Evolutionary conservation across 2,797 vertebrate genomes (phyloP), one percentile per base, ranked within the genome.

Genomic region (Balearica regulorum): DNA sequence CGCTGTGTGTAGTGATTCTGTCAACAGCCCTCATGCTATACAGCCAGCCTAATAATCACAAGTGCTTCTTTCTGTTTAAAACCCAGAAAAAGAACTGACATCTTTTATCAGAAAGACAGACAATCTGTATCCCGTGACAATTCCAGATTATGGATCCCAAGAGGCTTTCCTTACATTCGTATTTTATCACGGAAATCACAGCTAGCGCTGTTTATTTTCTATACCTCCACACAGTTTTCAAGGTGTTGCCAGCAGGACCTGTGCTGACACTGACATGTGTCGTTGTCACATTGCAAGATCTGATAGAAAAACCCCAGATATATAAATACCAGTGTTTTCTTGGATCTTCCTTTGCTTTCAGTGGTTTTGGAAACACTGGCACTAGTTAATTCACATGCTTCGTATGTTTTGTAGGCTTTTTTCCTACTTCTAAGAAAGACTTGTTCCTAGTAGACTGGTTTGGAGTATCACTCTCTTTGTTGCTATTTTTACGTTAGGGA

Each of bases 71-170:
- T 97, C 96, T 96, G 86, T 82, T 96, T 97, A 97, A 98, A 96
- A 98, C 96, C 98, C 98, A 97, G 96, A 98, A 98, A 98, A 97
- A 97, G 96, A 97, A 66, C 97, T 98, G 98, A 98, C 98, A 98
- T 98, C 98, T 98, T 99, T 97, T 98, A 98, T 99, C 98, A 98
- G 97, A 98, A 98, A 98, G 97, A 98, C 97, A 98, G 98, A 98
- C 98, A 98, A 98, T 98, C 96, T 98, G 97, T 97, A 90, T 98
- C 97, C 97, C 96, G 76, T 97, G 98, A 98, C 97, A 97, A 97
- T 98, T 98, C 97, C 98, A 98, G 98, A 99, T 99, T 98, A 98
- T 97, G 98, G 98, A 98, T 99, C 99, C 97, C 98, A 98, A 98
- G 99, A 98, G 98, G 95, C 95, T 97, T 97, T 97, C 96, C 96